Percentiles rank a stretch among this genome's conserved stretches.
Conservation (phyloP, 2,888 invertebrate species). For the Merodon equestris region DNA sequence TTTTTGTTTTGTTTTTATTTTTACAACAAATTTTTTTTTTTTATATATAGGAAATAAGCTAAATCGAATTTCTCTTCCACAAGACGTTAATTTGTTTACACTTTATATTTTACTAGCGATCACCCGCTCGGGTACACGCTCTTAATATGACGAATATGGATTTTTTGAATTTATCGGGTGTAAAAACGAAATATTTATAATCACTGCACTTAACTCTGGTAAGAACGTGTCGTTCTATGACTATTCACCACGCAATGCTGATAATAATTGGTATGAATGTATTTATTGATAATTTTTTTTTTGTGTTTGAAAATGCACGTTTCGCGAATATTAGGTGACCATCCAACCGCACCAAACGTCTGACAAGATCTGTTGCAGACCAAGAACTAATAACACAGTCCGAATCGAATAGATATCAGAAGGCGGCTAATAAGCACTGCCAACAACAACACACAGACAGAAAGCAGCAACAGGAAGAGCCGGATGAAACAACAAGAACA, state of each 20-base stretch:
- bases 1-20: background rate
- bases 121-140: no score
- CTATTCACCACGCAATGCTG: background rate
- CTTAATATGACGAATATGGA: background rate
- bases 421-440: slow-evolving; percentile 3
- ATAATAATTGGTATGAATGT: slow-evolving; percentile 7
- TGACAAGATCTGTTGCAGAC: slow-evolving; percentile 56
- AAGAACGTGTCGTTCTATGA: background rate
- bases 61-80: slow-evolving; percentile 14
- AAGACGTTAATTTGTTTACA: slow-evolving; percentile 53
- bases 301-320: slow-evolving; percentile 29
- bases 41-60: slow-evolving; percentile 38
- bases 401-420: slow-evolving; percentile 45
- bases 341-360: slow-evolving; percentile 40
- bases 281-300: background rate
- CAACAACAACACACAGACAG: slow-evolving; percentile 8
- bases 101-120: background rate
- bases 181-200: slow-evolving; percentile 17
- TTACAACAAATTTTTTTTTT: slow-evolving; percentile 8
- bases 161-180: background rate
- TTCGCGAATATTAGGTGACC: slow-evolving; percentile 18
- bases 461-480: no score
- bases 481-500: background rate
- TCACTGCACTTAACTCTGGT: slow-evolving; percentile 18
- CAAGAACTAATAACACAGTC: slow-evolving; percentile 53